These are phyloP conservation scores for Myzus persicae DNA, from an alignment of 1,140 invertebrate species.

Conservation along the genomic window DNA sequence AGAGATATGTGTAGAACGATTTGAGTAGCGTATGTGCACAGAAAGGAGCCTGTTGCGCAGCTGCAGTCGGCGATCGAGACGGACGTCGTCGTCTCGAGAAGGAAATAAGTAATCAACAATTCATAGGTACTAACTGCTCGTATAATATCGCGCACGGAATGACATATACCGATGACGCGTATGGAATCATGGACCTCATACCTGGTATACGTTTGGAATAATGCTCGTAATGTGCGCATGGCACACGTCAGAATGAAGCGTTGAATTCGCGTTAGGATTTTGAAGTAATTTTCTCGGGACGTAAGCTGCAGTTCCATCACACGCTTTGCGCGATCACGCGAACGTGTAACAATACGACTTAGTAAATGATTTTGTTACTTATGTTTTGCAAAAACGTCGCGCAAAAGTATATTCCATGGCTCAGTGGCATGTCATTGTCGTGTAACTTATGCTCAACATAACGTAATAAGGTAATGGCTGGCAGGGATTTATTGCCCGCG, in stretches of 20 bases:
- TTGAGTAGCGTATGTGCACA: neutral
- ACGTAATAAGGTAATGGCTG: too few species aligned
- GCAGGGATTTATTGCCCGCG: too few species aligned
- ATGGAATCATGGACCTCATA: too few species aligned
- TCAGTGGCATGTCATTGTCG: too few species aligned
- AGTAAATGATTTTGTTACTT: too few species aligned
- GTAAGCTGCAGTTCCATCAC: constrained; percentile 46
- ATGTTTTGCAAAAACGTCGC: neutral
- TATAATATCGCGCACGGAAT: neutral
- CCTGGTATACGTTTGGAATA: neutral
- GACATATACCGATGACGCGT: neutral
- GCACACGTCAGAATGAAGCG: neutral
- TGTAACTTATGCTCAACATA: too few species aligned
- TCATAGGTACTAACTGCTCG: too few species aligned
- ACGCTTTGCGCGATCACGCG: neutral
- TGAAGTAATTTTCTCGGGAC: constrained; percentile 21
- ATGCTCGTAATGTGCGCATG: neutral
- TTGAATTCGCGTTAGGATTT: neutral
- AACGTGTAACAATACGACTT: neutral
- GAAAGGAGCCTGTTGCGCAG: too few species aligned
- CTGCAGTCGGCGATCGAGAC: neutral
- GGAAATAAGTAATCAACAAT: too few species aligned
- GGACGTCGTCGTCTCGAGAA: too few species aligned
- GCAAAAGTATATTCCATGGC: too few species aligned
- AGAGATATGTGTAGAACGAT: neutral